phyloP scores from a whole-genome alignment of 2,797 vertebrate species.

The Ataeniobius toweri region DNA sequence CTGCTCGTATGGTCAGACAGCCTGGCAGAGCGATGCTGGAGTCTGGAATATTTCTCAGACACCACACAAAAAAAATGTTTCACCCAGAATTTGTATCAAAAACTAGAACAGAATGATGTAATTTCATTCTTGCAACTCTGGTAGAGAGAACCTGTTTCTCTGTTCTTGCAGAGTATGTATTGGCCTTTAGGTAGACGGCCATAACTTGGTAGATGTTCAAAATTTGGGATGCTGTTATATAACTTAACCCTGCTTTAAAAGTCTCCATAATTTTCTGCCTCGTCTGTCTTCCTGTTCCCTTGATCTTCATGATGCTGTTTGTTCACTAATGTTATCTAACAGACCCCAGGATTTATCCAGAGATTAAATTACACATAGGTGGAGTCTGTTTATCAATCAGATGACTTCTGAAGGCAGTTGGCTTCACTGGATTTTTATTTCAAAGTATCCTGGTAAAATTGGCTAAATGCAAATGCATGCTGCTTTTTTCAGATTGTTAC shows the following conservation, averaged over 20 bases:
- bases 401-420: neutral
- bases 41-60: neutral
- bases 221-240: neutral
- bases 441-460: neutral
- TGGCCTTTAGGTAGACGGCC: no score
- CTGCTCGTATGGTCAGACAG: no score
- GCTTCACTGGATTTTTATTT: neutral
- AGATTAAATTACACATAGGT: neutral
- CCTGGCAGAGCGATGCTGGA: no score
- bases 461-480: neutral
- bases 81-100: no score
- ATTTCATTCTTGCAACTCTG: neutral
- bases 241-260: neutral
- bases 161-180: no score
- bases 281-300: no score
- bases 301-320: neutral
- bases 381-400: neutral
- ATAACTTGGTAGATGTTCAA: no score
- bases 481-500: neutral
- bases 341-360: neutral
- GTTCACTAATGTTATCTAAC: neutral
- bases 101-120: no score
- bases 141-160: neutral
- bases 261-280: no score
- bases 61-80: neutral